Conservation (phyloP, 1,140 invertebrate genomes). For the Meloidogyne exigua region DNA sequence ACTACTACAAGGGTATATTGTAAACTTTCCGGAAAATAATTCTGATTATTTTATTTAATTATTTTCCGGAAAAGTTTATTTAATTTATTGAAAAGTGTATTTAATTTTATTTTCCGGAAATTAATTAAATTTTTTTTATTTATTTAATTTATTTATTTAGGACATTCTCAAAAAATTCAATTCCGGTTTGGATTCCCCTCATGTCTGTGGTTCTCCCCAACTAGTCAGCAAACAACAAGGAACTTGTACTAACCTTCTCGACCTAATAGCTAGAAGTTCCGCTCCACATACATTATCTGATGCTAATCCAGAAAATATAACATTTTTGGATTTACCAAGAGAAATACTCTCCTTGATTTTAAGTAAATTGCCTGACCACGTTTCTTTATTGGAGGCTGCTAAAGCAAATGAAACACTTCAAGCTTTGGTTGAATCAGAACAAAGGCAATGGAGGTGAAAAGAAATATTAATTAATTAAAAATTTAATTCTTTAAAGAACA, state of each 20-base stretch:
- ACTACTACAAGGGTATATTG: background rate
- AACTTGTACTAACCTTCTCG: conserved; percentile 37
- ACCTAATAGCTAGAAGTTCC: conserved; percentile 65
- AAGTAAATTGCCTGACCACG: conserved; percentile 82
- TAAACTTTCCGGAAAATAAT: background rate
- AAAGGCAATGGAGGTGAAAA: conserved; percentile 77
- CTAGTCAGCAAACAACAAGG: conserved; percentile 48
- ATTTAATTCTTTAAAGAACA: conserved; percentile 65
- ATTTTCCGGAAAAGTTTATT: background rate
- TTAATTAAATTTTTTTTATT: no score
- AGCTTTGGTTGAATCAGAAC: conserved; percentile 76
- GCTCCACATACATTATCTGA: conserved; percentile 27
- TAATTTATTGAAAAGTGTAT: no score
- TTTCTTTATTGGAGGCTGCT: conserved; percentile 77
- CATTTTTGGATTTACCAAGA: conserved; percentile 83
- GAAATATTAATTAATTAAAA: background rate
- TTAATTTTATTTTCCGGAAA: no score
- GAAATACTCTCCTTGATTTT: conserved; percentile 89
- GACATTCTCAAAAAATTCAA: conserved; percentile 56
- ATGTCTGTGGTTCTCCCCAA: conserved; percentile 60
- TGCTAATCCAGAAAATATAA: conserved; percentile 59
- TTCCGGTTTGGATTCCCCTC: conserved; percentile 50
- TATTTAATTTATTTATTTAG: background rate
- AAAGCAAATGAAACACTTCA: conserved; percentile 75
- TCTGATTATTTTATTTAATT: background rate